These are phyloP conservation scores for Heterodera schachtii DNA, from an alignment of 1,140 invertebrate species.

Conservation along the genomic window DNA sequence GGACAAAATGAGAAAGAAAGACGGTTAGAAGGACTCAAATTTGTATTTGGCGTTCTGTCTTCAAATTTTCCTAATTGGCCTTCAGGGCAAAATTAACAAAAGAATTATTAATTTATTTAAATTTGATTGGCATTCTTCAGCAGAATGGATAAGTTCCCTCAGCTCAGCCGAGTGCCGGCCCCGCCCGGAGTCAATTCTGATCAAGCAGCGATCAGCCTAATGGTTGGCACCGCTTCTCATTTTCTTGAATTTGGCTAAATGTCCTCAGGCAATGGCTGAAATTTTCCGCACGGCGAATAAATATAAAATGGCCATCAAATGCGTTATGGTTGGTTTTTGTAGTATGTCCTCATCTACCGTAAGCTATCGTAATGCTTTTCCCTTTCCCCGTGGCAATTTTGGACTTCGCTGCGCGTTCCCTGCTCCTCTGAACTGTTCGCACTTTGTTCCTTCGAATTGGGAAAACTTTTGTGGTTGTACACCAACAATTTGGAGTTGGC, in stretches of 20 bases:
- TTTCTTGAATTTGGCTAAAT: neutral
- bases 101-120: too few relatives aligned
- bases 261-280: constrained; percentile 47
- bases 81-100: too few relatives aligned
- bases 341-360: neutral
- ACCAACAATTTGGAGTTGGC: constrained; percentile 45
- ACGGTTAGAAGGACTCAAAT: too few relatives aligned
- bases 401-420: constrained; percentile 51
- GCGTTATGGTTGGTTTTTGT: constrained; percentile 44
- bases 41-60: neutral
- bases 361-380: neutral
- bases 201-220: constrained; percentile 38
- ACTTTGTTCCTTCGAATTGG: constrained; percentile 44
- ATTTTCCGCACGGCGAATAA: constrained; percentile 42
- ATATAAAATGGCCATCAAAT: constrained; percentile 54
- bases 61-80: neutral
- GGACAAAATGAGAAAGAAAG: neutral
- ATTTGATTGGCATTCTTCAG: too few relatives aligned
- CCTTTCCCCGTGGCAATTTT: neutral
- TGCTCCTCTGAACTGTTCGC: constrained; percentile 49
- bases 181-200: constrained; percentile 37
- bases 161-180: constrained; percentile 15
- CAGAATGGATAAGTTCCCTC: constrained; percentile 15
- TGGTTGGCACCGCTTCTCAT: constrained; percentile 11
- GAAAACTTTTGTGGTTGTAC: constrained; percentile 50